phyloP scores from a whole-genome alignment of 2,113 vertebrate genomes.

The Lethenteron camtschaticum region DNA sequence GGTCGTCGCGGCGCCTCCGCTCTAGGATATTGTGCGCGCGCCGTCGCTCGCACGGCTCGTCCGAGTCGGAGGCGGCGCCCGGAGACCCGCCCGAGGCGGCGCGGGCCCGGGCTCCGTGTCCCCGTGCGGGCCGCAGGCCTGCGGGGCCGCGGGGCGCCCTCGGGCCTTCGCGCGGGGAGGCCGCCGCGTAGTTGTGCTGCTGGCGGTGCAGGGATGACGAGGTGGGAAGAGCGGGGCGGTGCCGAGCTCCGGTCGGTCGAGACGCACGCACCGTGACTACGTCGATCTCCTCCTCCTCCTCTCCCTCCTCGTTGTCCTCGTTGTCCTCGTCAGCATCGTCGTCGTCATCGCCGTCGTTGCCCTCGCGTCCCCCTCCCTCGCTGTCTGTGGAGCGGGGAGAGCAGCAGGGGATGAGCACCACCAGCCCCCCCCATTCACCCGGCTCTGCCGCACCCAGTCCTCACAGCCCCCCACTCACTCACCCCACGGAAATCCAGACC shows the following conservation, averaged over 20 bases:
- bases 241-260: slow-evolving; percentile 31
- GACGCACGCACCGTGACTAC: slow-evolving; percentile 81
- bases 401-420: too few species aligned
- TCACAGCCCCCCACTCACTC: too few species aligned
- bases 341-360: slow-evolving; percentile 2
- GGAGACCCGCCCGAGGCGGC: slow-evolving; percentile 31
- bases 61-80: slow-evolving; percentile 69
- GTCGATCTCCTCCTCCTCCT: slow-evolving; percentile 82
- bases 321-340: slow-evolving; percentile 49
- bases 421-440: too few species aligned
- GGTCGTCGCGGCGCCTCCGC: slow-evolving; percentile 84
- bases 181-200: slow-evolving; percentile 92
- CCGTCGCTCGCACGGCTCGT: slow-evolving; percentile 75
- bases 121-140: slow-evolving; percentile 40
- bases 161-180: slow-evolving; percentile 54
- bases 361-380: background rate
- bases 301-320: slow-evolving; percentile 44
- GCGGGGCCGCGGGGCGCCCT: slow-evolving; percentile 40
- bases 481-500: too few species aligned
- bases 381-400: background rate
- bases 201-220: slow-evolving; percentile 64
- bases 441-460: too few species aligned
- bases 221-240: slow-evolving; percentile 17
- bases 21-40: slow-evolving; percentile 96
- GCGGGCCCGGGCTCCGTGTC: slow-evolving; percentile 32